phyloP scores from a whole-genome alignment of 2,113 vertebrate species.

The Leucopsar rothschildi region DNA sequence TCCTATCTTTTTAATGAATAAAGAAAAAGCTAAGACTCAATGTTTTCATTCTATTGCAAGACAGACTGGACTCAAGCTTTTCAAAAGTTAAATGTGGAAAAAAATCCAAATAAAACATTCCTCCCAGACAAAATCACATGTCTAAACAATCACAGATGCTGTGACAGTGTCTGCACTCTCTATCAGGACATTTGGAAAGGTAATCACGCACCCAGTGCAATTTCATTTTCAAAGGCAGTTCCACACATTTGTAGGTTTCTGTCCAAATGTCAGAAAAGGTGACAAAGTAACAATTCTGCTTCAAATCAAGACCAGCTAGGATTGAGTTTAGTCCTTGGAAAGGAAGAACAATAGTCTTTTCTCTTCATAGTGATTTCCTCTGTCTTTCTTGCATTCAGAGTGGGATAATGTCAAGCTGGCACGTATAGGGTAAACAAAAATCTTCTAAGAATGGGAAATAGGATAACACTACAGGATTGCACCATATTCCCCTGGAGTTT shows the following conservation, averaged over 20 bases:
- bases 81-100: neutral
- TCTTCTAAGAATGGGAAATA: neutral
- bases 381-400: neutral
- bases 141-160: neutral
- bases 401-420: neutral
- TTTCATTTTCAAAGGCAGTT: neutral
- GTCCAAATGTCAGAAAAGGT: neutral
- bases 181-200: neutral
- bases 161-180: neutral
- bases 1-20: neutral
- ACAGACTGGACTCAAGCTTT: neutral
- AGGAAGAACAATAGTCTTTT: neutral
- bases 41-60: neutral
- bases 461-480: neutral
- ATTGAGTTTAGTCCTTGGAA: neutral
- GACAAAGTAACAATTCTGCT: constrained; percentile 11
- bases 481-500: neutral
- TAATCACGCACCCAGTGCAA: neutral
- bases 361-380: neutral
- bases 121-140: neutral
- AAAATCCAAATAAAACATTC: neutral
- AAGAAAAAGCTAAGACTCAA: neutral
- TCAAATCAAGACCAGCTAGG: constrained; percentile 8
- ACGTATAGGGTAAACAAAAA: neutral
- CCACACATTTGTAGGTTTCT: neutral